A percentile compares a stretch with the other conserved stretches of the same genome.
These are phyloP conservation scores for Ptilorrhoa leucosticta DNA, from an alignment of 2,113 vertebrate species.

Conservation along the genomic window DNA sequence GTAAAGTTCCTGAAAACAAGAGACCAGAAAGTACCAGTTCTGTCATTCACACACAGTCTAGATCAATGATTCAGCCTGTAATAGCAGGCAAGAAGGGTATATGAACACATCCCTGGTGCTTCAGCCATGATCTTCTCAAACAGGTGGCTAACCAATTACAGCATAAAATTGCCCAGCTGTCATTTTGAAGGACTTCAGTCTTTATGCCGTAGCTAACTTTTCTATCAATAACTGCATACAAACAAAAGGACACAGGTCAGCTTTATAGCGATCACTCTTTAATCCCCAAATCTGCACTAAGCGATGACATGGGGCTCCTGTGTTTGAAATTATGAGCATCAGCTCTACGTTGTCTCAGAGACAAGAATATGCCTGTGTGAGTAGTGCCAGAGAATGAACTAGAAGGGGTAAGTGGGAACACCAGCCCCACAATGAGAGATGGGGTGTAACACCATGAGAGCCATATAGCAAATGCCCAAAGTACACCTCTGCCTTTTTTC, in stretches of 20 bases:
- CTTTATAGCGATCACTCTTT: background rate
- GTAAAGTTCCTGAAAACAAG: background rate
- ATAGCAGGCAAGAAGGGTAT: accelerated
- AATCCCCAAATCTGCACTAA: background rate
- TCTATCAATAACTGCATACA: background rate
- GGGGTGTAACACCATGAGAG: background rate
- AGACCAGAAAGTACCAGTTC: background rate
- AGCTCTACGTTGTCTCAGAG: background rate
- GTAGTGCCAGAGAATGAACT: background rate
- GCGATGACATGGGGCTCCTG: background rate
- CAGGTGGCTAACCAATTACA: background rate
- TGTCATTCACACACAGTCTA: background rate
- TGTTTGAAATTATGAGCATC: background rate
- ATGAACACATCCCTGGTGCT: background rate
- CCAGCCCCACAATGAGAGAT: background rate
- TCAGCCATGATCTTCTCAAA: background rate
- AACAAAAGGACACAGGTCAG: background rate
- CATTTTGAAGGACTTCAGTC: background rate
- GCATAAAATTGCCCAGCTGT: background rate
- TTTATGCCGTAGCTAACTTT: background rate
- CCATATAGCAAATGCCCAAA: background rate
- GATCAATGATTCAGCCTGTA: background rate
- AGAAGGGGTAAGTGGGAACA: background rate
- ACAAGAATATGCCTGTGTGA: background rate
- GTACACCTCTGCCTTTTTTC: background rate